Percentiles rank a stretch among this genome's conserved stretches.
These are phyloP conservation scores for Sminthurides aquaticus DNA, from an alignment of 2,888 invertebrate species.

Conservation along the genomic window DNA sequence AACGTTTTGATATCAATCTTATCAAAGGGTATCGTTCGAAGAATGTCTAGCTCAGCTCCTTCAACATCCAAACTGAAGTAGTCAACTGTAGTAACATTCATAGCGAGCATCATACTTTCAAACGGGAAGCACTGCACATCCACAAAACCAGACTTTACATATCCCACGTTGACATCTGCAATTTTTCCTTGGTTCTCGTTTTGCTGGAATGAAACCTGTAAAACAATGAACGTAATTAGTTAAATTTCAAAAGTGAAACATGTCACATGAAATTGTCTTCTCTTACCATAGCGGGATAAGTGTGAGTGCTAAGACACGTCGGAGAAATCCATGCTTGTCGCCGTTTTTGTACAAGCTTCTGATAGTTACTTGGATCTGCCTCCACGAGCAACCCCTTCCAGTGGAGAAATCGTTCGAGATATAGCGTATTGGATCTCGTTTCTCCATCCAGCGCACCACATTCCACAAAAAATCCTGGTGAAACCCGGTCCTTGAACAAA, in stretches of 20 bases:
- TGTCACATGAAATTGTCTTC: not conserved
- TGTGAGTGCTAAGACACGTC: constrained; percentile 49
- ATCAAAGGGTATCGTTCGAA: constrained; percentile 52
- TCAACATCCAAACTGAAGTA: constrained; percentile 55
- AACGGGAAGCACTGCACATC: constrained; percentile 53
- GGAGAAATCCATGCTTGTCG: constrained; percentile 50
- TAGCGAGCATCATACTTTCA: constrained; percentile 50
- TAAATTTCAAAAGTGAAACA: constrained; percentile 1
- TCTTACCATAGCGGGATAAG: constrained; percentile 48
- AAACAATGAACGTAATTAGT: constrained; percentile 24
- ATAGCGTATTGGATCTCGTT: constrained; percentile 52
- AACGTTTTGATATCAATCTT: constrained; percentile 48
- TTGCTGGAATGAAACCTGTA: constrained; percentile 49
- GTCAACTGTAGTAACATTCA: constrained; percentile 51
- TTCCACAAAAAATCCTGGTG: constrained; percentile 52
- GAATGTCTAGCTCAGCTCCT: constrained; percentile 51
- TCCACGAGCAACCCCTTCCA: constrained; percentile 53
- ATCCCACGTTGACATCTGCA: constrained; percentile 43
- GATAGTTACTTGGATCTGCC: constrained; percentile 52
- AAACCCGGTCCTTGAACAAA: constrained; percentile 48
- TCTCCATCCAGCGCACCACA: constrained; percentile 55
- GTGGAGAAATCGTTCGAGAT: constrained; percentile 49
- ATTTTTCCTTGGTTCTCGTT: constrained; percentile 49
- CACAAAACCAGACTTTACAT: constrained; percentile 44
- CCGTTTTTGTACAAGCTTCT: constrained; percentile 48